phyloP scores from a whole-genome alignment of 2,113 vertebrate genomes.

The Conger conger region DNA sequence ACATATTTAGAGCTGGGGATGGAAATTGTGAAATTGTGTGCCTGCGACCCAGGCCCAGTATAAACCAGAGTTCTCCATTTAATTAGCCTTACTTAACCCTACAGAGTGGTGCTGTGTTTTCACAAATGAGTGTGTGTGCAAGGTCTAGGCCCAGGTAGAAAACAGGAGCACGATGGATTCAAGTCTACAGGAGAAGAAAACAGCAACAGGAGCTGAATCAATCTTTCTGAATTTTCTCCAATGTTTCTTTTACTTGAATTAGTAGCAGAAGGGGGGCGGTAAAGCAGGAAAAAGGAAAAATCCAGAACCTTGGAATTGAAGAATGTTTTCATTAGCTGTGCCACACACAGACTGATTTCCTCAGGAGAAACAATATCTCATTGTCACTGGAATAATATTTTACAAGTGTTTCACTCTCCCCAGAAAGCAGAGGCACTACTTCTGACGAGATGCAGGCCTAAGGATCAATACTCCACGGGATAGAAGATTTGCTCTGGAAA shows the following conservation, averaged over 20 bases:
- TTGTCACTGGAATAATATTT: slow-evolving; percentile 46
- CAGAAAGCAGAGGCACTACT: slow-evolving; percentile 39
- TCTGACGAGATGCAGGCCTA: slow-evolving; percentile 64
- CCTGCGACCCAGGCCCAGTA: slow-evolving; percentile 35
- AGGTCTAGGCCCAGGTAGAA: background rate
- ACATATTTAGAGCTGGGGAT: slow-evolving; percentile 40
- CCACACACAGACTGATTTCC: slow-evolving; percentile 36
- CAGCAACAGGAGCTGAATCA: slow-evolving; percentile 16
- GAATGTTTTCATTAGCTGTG: slow-evolving; percentile 45
- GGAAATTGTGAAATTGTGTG: slow-evolving; percentile 40
- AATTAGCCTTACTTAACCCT: slow-evolving; percentile 54
- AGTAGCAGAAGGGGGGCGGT: slow-evolving; percentile 4
- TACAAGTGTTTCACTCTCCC: slow-evolving; percentile 37
- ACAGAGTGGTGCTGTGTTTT: slow-evolving; percentile 29
- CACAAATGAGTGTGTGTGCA: slow-evolving; percentile 18
- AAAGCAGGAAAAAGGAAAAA: slow-evolving; percentile 19
- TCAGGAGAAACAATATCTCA: slow-evolving; percentile 46
- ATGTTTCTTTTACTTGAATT: slow-evolving; percentile 19
- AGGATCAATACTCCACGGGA: slow-evolving; percentile 46
- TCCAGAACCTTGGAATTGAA: slow-evolving; percentile 29
- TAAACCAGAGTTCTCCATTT: slow-evolving; percentile 37
- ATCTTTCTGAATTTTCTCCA: slow-evolving; percentile 7
- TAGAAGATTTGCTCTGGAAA: slow-evolving; percentile 63
- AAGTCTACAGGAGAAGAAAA: background rate
- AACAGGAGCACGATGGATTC: slow-evolving; percentile 12